Evolutionary conservation across 2,797 vertebrate species (phyloP).

Genomic region (Aphelocoma californica): DNA sequence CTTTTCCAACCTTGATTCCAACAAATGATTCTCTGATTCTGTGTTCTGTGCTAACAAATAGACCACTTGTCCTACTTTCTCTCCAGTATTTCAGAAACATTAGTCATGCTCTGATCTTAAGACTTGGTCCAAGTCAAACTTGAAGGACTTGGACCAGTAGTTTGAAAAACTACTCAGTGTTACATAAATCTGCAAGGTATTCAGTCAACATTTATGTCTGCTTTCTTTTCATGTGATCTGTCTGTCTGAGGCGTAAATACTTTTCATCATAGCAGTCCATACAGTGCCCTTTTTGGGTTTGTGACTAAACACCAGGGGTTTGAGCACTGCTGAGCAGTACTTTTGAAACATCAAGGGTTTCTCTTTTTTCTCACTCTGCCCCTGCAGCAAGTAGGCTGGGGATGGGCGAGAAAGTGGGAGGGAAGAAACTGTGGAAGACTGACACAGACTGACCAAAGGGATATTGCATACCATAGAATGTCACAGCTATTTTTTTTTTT

Average conservation of each 20-base stretch:
- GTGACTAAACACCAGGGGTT: not conserved
- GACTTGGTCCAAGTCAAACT: not conserved
- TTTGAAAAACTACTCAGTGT: not conserved
- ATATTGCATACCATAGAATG: not conserved
- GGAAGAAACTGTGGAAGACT: not conserved
- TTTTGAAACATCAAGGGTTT: no score
- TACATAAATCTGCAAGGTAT: not conserved
- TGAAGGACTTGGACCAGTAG: not conserved
- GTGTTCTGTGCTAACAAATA: not conserved
- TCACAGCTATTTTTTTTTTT: not conserved
- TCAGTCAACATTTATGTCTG: not conserved
- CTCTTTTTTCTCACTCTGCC: not conserved
- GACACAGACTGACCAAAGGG: not conserved
- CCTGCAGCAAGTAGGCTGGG: not conserved
- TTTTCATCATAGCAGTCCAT: not conserved
- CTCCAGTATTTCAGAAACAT: not conserved
- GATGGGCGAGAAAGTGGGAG: not conserved
- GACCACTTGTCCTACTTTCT: not conserved
- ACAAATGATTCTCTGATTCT: not conserved
- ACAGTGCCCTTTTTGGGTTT: not conserved
- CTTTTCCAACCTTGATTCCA: not conserved
- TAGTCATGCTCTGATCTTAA: not conserved
- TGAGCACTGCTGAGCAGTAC: not conserved
- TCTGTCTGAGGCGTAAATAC: not conserved
- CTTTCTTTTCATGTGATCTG: not conserved